Evolutionary conservation across 2,797 vertebrate genomes (phyloP).

Genomic region (Myiotriccus ornatus): DNA sequence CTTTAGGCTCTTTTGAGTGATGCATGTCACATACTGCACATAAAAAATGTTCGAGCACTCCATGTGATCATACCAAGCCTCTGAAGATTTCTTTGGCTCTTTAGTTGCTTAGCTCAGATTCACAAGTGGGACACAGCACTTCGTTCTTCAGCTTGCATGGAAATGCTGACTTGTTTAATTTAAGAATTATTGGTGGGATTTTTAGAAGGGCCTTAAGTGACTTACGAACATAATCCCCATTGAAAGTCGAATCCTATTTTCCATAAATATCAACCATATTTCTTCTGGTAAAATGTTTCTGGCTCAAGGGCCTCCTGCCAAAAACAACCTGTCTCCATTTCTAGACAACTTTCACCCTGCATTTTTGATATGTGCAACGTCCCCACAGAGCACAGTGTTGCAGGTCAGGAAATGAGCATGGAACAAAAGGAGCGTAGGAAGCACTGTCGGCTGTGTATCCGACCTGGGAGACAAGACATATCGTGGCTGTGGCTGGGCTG

Average conservation of each 20-base stretch:
- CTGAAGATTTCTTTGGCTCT: constrained; percentile 48
- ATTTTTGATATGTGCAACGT: constrained; percentile 19
- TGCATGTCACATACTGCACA: not conserved
- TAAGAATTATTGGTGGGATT: constrained; percentile 67
- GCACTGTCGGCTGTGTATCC: not conserved
- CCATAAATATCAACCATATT: constrained; percentile 65
- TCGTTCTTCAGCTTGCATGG: constrained; percentile 31
- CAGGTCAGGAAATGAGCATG: constrained; percentile 46
- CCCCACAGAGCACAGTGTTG: not conserved
- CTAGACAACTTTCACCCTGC: constrained; percentile 59
- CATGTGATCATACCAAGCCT: constrained; percentile 9
- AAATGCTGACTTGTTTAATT: constrained; percentile 66
- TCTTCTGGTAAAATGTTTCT: constrained; percentile 66
- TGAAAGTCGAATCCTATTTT: constrained; percentile 62
- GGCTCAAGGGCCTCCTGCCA: constrained; percentile 59
- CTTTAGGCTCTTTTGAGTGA: constrained; percentile 18
- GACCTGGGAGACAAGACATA: not conserved
- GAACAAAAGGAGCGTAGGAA: constrained; percentile 47
- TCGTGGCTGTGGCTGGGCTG: not conserved
- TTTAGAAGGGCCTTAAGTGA: constrained; percentile 65
- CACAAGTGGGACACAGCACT: constrained; percentile 6
- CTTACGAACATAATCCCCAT: constrained; percentile 68
- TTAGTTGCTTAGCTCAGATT: constrained; percentile 38
- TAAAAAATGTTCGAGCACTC: not conserved
- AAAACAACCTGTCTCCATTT: constrained; percentile 66